Conservation (phyloP, 2,797 vertebrate species). For the Delichon dasypus region DNA sequence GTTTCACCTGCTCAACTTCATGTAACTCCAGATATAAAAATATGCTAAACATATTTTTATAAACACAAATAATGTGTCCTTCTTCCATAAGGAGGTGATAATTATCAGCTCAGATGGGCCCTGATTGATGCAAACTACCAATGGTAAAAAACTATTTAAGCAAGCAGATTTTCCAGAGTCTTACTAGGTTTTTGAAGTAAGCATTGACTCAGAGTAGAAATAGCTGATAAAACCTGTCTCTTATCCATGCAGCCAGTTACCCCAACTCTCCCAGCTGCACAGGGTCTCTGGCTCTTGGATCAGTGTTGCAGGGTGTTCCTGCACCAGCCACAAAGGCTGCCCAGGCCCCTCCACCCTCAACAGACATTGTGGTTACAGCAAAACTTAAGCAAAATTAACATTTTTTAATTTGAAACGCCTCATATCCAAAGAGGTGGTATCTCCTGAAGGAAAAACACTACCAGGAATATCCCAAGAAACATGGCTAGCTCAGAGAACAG, state of each 20-base stretch:
- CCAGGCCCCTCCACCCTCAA: background rate
- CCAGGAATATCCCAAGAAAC: background rate
- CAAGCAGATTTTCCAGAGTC: background rate
- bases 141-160: background rate
- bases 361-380: background rate
- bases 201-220: background rate
- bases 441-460: background rate
- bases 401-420: background rate
- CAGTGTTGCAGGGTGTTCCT: background rate
- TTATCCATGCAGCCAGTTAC: background rate
- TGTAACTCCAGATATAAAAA: background rate
- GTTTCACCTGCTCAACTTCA: background rate
- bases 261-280: background rate
- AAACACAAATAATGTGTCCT: background rate
- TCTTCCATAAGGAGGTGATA: background rate
- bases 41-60: background rate
- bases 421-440: background rate
- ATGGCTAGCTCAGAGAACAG: background rate
- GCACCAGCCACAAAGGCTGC: background rate
- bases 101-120: background rate
- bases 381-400: background rate
- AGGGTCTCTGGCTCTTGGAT: background rate
- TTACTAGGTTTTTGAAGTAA: background rate
- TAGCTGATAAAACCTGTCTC: background rate
- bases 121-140: background rate